Conservation (phyloP, 2,113 vertebrate genomes). For the Solea solea region DNA sequence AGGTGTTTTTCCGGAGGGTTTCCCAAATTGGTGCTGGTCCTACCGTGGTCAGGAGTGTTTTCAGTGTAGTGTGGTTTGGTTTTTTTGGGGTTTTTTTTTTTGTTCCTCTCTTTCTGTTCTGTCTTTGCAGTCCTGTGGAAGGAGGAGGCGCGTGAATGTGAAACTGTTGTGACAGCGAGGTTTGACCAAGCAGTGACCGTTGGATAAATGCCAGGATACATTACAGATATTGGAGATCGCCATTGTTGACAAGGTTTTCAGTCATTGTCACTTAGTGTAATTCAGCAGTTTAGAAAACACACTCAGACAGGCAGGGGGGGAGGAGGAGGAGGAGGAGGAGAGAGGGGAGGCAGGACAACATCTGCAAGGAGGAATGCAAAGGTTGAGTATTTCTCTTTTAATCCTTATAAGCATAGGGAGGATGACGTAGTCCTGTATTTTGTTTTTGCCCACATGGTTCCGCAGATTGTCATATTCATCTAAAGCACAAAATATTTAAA, state of each 20-base stretch:
- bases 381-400: background rate
- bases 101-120: background rate
- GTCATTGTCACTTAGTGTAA: slow-evolving; percentile 16
- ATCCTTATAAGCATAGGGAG: background rate
- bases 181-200: slow-evolving; percentile 1
- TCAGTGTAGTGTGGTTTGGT: background rate
- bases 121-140: background rate
- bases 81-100: too few species aligned
- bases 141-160: slow-evolving; percentile 1
- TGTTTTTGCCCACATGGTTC: slow-evolving; percentile 8
- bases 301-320: background rate
- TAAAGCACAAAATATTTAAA: slow-evolving; percentile 1
- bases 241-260: slow-evolving; percentile 13
- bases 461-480: slow-evolving; percentile 14
- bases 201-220: slow-evolving; percentile 8
- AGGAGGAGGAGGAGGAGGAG: background rate
- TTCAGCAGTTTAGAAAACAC: background rate
- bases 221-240: slow-evolving; percentile 11
- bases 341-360: background rate
- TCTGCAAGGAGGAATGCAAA: background rate
- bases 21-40: background rate
- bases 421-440: background rate
- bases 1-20: slow-evolving; percentile 17
- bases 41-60: background rate
- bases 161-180: slow-evolving; percentile 1